Conservation (phyloP, 2,797 vertebrate species). For the Protonibea diacanthus region DNA sequence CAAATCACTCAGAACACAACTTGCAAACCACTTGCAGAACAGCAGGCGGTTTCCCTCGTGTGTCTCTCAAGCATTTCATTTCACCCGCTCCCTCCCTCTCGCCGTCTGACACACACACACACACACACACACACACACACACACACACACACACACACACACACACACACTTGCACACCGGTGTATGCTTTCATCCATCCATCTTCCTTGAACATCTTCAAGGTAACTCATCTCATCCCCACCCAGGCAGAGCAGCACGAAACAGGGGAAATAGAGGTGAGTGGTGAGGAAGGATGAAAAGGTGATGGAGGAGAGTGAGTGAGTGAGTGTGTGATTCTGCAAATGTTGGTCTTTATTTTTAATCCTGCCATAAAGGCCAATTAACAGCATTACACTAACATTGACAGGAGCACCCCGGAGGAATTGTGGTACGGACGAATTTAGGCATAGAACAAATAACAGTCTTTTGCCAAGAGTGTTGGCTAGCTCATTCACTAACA, state of each 20-base stretch:
- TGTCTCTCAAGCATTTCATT: slow-evolving; percentile 13
- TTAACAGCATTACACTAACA: background rate
- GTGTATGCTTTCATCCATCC: background rate
- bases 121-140: slow-evolving; percentile 9
- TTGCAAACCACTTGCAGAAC: slow-evolving; percentile 52
- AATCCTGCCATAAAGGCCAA: background rate
- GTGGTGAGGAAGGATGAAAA: background rate
- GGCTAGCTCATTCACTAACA: background rate
- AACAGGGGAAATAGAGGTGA: background rate
- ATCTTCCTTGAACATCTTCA: slow-evolving; percentile 25
- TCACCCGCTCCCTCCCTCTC: background rate
- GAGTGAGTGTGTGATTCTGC: background rate
- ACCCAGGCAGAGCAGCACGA: background rate
- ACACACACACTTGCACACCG: background rate
- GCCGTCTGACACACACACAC: slow-evolving; percentile 10
- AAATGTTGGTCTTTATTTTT: background rate
- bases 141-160: no score
- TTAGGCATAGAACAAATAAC: no score
- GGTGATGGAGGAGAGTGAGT: background rate
- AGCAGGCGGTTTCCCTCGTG: background rate
- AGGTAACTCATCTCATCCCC: slow-evolving; percentile 9
- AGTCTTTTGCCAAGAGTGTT: background rate
- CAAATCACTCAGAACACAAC: slow-evolving; percentile 22
- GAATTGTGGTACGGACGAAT: no score
- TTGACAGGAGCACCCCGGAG: background rate